phyloP scores from a whole-genome alignment of 2,797 vertebrate genomes.

The Streptopelia turtur region DNA sequence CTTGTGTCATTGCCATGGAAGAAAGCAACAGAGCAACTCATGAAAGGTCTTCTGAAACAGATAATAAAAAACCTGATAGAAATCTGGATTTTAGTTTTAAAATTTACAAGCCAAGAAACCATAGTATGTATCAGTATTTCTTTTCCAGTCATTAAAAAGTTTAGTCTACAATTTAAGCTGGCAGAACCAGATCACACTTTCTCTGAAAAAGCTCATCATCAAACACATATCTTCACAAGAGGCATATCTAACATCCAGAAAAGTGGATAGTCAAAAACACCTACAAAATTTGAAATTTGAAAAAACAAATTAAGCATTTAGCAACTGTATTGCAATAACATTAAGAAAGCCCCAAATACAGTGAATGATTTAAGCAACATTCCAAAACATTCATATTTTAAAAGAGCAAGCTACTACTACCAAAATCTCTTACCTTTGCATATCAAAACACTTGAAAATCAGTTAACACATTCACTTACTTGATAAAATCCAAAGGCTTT shows the following conservation, averaged over 20 bases:
- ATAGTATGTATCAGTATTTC: neutral
- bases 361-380: neutral
- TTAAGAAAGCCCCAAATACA: neutral
- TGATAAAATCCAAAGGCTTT: slow-evolving; percentile 32
- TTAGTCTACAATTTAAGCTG: neutral
- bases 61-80: neutral
- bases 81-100: neutral
- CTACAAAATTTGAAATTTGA: neutral
- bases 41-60: neutral
- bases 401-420: neutral
- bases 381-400: neutral
- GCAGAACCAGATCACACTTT: neutral
- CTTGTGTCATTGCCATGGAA: neutral
- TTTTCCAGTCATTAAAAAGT: neutral
- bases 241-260: neutral
- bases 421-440: no score
- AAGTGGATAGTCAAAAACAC: neutral
- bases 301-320: neutral
- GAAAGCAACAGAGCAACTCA: neutral
- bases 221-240: neutral
- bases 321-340: neutral
- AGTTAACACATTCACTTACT: slow-evolving; percentile 14
- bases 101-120: neutral
- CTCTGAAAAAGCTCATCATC: neutral
- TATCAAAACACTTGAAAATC: no score